Percentiles rank a stretch among this genome's conserved stretches.
Conservation (phyloP, 2,888 invertebrate genomes). For the Resseliella maxima region DNA sequence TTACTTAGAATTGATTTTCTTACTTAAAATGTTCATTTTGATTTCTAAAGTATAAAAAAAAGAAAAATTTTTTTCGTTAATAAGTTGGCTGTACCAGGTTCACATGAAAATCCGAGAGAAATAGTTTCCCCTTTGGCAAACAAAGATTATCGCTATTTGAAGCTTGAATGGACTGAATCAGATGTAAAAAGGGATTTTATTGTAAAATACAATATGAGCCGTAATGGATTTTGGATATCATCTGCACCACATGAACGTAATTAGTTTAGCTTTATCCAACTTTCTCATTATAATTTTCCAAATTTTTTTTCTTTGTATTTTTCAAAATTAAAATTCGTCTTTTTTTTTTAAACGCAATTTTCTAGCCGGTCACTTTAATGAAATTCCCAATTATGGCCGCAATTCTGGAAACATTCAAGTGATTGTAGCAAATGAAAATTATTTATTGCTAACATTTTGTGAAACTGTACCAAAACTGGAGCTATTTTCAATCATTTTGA, state of each 20-base stretch:
- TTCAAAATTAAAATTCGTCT: neutral
- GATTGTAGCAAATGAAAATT: neutral
- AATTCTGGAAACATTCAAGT: neutral
- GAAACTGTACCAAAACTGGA: neutral
- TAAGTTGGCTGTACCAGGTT: neutral
- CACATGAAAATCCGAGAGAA: neutral
- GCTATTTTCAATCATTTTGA: slow-evolving; percentile 20
- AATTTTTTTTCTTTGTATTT: neutral
- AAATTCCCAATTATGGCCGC: neutral
- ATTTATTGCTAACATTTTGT: slow-evolving; percentile 28
- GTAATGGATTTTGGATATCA: slow-evolving; percentile 6
- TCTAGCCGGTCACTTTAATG: neutral
- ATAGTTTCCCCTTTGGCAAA: neutral
- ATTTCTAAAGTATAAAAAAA: too few relatives aligned
- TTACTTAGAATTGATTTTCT: too few relatives aligned
- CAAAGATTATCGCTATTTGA: neutral
- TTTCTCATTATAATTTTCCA: too few relatives aligned
- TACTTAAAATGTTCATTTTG: too few relatives aligned
- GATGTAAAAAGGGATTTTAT: neutral
- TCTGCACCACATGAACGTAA: slow-evolving; percentile 17
- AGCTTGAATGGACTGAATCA: neutral
- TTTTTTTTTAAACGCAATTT: neutral
- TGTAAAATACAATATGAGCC: neutral
- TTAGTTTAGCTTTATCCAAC: neutral
- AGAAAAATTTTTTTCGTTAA: neutral